phyloP scores from a whole-genome alignment of 2,797 vertebrate species.

The Fundulus diaphanus region DNA sequence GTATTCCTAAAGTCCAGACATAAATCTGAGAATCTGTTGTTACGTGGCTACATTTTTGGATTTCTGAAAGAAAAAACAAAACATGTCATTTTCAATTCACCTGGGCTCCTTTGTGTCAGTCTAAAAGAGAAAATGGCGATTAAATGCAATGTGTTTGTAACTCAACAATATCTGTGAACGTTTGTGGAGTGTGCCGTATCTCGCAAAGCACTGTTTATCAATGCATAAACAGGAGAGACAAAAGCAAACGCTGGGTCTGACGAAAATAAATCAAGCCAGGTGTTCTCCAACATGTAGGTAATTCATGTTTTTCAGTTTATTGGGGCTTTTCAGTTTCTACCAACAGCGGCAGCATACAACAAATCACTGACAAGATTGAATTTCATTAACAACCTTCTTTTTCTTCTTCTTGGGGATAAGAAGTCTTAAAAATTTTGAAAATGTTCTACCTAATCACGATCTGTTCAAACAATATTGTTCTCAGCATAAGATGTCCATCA shows the following conservation, averaged over 20 bases:
- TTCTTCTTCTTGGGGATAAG: background rate
- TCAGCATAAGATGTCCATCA: background rate
- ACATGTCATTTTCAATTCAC: background rate
- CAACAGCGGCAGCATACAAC: background rate
- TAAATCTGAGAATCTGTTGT: background rate
- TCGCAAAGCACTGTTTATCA: background rate
- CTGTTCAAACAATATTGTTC: background rate
- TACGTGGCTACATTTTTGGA: background rate
- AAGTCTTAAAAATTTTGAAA: background rate
- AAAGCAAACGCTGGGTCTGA: background rate
- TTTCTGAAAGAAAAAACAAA: background rate
- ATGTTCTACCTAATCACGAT: slow-evolving; percentile 4
- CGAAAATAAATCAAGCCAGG: background rate
- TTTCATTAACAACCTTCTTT: background rate
- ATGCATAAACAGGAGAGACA: background rate
- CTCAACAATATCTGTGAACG: background rate
- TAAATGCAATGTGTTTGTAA: background rate
- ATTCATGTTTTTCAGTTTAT: background rate
- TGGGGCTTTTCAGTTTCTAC: no score
- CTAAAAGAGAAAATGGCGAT: background rate
- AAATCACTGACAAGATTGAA: background rate
- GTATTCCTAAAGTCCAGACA: no score
- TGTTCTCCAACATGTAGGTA: background rate
- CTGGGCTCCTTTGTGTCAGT: background rate
- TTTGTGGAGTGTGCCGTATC: background rate